Conservation (phyloP, 2,113 vertebrate species). For the Callorhinus ursinus region DNA sequence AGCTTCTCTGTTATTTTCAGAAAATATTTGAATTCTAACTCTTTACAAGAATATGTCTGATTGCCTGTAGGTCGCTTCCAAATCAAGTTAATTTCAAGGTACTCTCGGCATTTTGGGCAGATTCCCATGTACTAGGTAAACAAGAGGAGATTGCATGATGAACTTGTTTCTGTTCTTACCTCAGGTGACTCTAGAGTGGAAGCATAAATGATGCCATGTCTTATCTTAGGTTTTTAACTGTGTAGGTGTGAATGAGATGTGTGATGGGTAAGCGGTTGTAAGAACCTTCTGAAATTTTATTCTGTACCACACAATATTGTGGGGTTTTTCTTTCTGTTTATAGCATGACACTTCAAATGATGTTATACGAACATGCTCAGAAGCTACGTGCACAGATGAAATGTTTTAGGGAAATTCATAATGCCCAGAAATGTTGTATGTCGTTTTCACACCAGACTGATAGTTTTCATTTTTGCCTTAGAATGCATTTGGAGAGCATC, state of each 20-base stretch:
- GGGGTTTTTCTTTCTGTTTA: neutral
- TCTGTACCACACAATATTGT: neutral
- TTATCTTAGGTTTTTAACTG: neutral
- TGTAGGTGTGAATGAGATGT: neutral
- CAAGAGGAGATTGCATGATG: neutral
- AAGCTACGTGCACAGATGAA: neutral
- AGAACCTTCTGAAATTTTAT: neutral
- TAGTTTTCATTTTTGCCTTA: conserved; percentile 18
- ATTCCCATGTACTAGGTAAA: neutral
- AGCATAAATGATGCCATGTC: neutral
- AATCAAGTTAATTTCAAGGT: conserved; percentile 12
- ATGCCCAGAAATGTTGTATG: neutral
- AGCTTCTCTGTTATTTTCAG: neutral
- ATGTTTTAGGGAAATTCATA: neutral
- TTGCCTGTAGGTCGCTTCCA: neutral
- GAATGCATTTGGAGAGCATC: neutral
- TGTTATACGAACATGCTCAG: neutral
- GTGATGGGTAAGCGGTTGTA: neutral
- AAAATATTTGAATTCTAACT: neutral
- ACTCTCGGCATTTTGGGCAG: neutral
- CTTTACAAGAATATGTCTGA: neutral
- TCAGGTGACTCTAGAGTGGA: neutral
- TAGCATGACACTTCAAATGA: neutral
- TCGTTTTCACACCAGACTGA: neutral
- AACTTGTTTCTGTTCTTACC: neutral